Conservation (phyloP, 2,113 vertebrate species). For the Hydropotes inermis region DNA sequence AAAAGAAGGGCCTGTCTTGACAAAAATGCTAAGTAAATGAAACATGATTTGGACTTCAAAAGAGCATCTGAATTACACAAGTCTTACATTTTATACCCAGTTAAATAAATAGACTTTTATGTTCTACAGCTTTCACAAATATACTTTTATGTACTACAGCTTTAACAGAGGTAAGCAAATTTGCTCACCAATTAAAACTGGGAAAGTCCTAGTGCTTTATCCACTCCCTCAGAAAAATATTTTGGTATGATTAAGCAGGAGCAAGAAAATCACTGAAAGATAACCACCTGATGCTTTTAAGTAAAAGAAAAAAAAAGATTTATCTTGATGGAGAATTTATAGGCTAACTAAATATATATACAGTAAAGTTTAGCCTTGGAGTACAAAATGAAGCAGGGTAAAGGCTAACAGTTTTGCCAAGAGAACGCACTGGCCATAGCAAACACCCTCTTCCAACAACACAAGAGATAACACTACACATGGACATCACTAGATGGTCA, state of each 20-base stretch:
- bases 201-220: background rate
- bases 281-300: background rate
- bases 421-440: background rate
- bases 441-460: background rate
- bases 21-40: slow-evolving; percentile 20
- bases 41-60: slow-evolving; percentile 28
- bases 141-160: background rate
- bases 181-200: background rate
- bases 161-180: background rate
- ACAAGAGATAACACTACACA: background rate
- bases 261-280: background rate
- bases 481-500: background rate
- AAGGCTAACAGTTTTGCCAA: background rate
- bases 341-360: background rate
- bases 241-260: background rate
- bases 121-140: background rate
- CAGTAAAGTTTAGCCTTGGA: background rate
- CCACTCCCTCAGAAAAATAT: background rate
- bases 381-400: background rate
- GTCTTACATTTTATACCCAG: background rate
- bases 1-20: background rate
- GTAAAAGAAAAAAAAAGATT: background rate
- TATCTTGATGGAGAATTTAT: background rate
- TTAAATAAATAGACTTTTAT: background rate
- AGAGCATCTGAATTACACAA: background rate